phyloP scores from a whole-genome alignment of 2,888 invertebrate genomes.

The Copidosoma aretas region DNA sequence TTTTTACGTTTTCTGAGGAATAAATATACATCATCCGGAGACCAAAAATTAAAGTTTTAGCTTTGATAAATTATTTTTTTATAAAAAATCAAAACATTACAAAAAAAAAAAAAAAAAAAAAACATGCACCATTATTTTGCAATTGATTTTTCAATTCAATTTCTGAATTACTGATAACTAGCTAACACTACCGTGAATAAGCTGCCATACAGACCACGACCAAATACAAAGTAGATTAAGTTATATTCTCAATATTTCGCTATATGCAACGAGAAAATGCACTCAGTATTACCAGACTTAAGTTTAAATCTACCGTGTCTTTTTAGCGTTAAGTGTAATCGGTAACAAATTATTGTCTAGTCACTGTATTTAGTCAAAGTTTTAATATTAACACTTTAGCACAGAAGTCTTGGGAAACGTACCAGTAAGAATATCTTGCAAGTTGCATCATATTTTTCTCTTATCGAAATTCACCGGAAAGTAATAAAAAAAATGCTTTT shows the following conservation, averaged over 20 bases:
- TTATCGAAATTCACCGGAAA: slow-evolving; percentile 29
- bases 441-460: neutral
- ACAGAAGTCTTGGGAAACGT: slow-evolving; percentile 25
- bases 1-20: slow-evolving; percentile 20
- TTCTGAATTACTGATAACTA: slow-evolving; percentile 29
- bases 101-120: slow-evolving; percentile 13
- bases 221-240: slow-evolving; percentile 37
- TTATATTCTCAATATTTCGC: slow-evolving; percentile 6
- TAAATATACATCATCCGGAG: neutral
- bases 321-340: neutral
- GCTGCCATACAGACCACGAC: slow-evolving; percentile 52
- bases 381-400: slow-evolving; percentile 9
- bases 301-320: slow-evolving; percentile 22
- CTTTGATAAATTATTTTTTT: neutral
- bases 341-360: slow-evolving; percentile 23
- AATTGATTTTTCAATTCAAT: slow-evolving; percentile 25
- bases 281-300: slow-evolving; percentile 39
- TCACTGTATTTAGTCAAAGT: slow-evolving; percentile 22
- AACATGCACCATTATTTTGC: slow-evolving; percentile 9
- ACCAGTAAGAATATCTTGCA: slow-evolving; percentile 31
- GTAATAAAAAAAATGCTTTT: neutral
- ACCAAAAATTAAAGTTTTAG: slow-evolving; percentile 17
- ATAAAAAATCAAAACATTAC: neutral
- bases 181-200: slow-evolving; percentile 50
- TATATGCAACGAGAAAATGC: slow-evolving; percentile 15